Conservation (phyloP, 53 echinoderm and acorn worm genomes). For the Patiria pectinifera region DNA sequence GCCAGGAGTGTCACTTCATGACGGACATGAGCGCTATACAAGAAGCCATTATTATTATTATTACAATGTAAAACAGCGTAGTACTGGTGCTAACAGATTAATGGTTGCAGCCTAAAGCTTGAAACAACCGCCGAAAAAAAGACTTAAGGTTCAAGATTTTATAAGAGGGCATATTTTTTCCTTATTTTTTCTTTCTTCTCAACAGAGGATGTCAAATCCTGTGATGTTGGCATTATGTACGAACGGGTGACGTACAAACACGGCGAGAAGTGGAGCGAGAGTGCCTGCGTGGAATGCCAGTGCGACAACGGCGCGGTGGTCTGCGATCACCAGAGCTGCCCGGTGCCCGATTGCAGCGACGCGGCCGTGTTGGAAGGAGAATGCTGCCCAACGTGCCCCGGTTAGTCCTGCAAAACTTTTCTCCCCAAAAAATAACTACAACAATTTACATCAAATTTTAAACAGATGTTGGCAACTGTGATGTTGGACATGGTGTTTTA, state of each 20-base stretch:
- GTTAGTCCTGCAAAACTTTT: slow-evolving; percentile 1
- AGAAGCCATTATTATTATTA: too few relatives aligned
- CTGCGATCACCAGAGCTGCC: slow-evolving; percentile 72
- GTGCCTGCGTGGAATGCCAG: slow-evolving; percentile 71
- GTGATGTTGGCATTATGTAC: slow-evolving; percentile 41
- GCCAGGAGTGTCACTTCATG: too few relatives aligned
- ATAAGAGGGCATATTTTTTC: not conserved
- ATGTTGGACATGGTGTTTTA: not conserved
- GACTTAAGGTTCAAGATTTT: not conserved
- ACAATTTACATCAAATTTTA: too few relatives aligned
- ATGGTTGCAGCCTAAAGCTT: not conserved
- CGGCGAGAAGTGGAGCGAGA: slow-evolving; percentile 73
- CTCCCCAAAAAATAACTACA: too few relatives aligned
- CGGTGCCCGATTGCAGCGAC: slow-evolving; percentile 70
- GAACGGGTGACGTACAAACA: slow-evolving; percentile 57
- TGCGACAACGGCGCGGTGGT: slow-evolving; percentile 67
- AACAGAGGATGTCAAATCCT: slow-evolving; percentile 44
- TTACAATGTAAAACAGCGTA: too few relatives aligned
- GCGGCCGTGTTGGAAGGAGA: slow-evolving; percentile 70
- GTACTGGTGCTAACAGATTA: too few relatives aligned
- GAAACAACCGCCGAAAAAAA: not conserved
- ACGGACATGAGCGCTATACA: too few relatives aligned
- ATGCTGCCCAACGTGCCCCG: slow-evolving; percentile 55
- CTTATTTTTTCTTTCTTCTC: not conserved
- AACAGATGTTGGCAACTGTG: too few relatives aligned